A percentile compares a stretch with the other conserved stretches of the same genome.
Evolutionary conservation across 2,113 vertebrate species (phyloP).

Genomic region (Megatriorchis doriae): DNA sequence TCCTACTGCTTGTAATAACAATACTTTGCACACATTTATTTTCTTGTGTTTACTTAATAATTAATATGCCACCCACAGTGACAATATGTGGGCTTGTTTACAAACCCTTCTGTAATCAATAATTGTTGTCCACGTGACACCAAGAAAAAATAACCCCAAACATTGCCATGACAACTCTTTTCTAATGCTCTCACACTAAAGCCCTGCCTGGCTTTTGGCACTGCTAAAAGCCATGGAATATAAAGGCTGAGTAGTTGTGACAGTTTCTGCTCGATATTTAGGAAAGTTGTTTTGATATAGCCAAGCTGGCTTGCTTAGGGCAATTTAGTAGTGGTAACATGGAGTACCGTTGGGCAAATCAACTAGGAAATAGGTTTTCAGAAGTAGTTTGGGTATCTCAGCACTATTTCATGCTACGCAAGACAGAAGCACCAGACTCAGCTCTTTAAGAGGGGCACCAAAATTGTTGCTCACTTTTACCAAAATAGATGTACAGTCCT

Average conservation of each 20-base stretch:
- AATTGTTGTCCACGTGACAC: not conserved
- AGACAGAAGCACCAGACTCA: not conserved
- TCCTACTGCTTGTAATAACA: conserved; percentile 8
- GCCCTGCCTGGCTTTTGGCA: not conserved
- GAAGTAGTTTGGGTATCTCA: not conserved
- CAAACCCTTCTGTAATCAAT: conserved; percentile 39
- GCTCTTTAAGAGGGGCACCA: not conserved
- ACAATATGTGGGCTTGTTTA: conserved; percentile 26
- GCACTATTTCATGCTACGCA: not conserved
- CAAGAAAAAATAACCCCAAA: not conserved
- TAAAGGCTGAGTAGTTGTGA: not conserved
- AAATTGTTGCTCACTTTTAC: not conserved
- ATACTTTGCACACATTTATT: conserved; percentile 29
- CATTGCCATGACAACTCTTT: not conserved
- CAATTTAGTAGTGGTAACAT: not conserved
- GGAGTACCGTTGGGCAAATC: not conserved
- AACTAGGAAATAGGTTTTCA: not conserved
- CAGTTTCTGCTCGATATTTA: not conserved
- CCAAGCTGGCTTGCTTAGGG: not conserved
- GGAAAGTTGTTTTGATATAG: not conserved
- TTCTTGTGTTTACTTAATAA: conserved; percentile 55
- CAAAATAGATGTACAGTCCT: not conserved
- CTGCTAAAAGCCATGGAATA: not conserved
- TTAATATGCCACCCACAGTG: conserved; percentile 44
- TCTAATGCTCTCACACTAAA: not conserved